Evolutionary conservation across 2,797 vertebrate genomes (phyloP), one percentile per base, ranked within the genome.

Genomic region (Sebastiscus tertius): DNA sequence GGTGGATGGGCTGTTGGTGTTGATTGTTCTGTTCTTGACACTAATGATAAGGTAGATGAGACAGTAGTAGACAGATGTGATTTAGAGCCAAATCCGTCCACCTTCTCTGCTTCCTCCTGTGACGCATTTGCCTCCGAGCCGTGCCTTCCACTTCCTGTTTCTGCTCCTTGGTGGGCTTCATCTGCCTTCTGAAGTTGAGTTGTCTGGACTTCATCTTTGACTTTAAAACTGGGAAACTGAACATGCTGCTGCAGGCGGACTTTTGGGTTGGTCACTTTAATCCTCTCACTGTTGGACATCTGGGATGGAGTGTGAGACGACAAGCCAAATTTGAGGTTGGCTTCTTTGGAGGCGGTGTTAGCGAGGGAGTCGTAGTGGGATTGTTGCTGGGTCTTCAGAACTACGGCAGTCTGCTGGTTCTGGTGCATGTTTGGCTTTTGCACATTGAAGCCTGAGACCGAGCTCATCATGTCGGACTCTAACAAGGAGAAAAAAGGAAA

Each of bases 391-490:
- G 66, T 75, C 68, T 92, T 93, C 55, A 79, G 49, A 52, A 16
- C 75, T 10, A 59, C 33, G 10, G 76, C 72, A 72, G 61, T 52
- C 27, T 88, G 86, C 9, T 64, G 70, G 59, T 56, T 80, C 20
- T 74, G 86, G 27, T 49, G 79, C 3, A 59, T n/a, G 13, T 64
- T 63, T 20, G 77, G 55, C 64, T 84, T 82, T 27, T 69, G 72
- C 20, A 76, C 4, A 39, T 4, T 39, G 12, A 80, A 49, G 18
- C 69, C 74, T 55, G 80, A 89, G 20, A 88, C 18, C 0, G 72
- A 85, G 31, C 81, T 87, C 93, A 93, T 95, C 62, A 94, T 89
- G 80, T 94, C 94, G 0, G 77, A 90, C 72, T 92, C 95, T 95
- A 33, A 34, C 13, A 14, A 56, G 46, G 16, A 89, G 78, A 74